phyloP scores from a whole-genome alignment of 2,113 vertebrate species.

The Lepus timidus region DNA sequence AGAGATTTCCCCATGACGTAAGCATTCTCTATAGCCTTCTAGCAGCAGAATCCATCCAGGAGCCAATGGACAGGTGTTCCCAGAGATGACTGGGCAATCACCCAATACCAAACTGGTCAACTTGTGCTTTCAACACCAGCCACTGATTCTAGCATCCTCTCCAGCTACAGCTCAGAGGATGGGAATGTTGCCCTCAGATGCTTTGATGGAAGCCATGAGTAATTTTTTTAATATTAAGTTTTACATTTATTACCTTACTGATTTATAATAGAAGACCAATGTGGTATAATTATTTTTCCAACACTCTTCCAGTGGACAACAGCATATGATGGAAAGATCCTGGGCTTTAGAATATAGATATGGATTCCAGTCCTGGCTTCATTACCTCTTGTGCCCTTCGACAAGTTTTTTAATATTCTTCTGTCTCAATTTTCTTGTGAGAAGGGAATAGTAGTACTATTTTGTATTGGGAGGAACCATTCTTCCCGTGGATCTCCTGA shows the following conservation, averaged over 20 bases:
- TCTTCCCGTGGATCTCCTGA: background rate
- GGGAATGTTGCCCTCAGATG: no score
- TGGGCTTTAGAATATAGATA: background rate
- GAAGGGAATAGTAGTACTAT: background rate
- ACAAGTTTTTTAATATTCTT: background rate
- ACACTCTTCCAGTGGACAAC: background rate
- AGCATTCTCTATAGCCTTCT: no score
- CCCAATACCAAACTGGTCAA: no score
- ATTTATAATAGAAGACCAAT: background rate
- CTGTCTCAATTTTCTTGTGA: background rate
- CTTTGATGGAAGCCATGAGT: background rate
- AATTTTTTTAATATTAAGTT: background rate
- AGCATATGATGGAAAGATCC: background rate
- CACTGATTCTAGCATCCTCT: no score
- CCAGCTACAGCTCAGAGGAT: no score
- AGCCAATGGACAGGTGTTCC: no score
- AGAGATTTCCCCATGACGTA: no score
- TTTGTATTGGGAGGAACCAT: background rate
- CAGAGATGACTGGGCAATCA: no score
- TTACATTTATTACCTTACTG: background rate
- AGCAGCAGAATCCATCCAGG: no score
- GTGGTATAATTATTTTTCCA: background rate
- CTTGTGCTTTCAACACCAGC: no score
- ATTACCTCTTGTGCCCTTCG: background rate
- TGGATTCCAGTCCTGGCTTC: background rate